A percentile compares a stretch with the other conserved stretches of the same genome.
phyloP scores from a whole-genome alignment of 2,797 vertebrate genomes.

The Knipowitschia caucasica region DNA sequence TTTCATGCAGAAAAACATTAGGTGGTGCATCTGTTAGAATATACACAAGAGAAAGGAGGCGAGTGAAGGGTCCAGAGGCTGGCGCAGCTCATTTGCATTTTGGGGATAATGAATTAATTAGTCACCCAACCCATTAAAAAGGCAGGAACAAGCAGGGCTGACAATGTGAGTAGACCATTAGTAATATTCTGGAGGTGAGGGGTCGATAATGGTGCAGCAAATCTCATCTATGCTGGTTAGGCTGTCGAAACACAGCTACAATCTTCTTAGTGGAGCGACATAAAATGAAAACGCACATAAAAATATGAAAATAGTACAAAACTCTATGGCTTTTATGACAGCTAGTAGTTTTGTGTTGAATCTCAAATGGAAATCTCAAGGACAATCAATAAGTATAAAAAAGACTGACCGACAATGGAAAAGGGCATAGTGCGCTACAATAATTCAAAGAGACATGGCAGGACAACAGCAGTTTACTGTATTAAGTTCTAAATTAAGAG shows the following conservation, averaged over 20 bases:
- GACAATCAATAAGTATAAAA: too few species aligned
- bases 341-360: too few species aligned
- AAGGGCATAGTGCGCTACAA: too few species aligned
- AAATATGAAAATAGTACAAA: not conserved
- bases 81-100: conserved; percentile 73
- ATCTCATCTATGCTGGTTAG: conserved; percentile 17
- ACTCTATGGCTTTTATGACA: too few species aligned
- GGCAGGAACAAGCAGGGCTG: conserved; percentile 54
- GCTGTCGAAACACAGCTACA: conserved; percentile 1
- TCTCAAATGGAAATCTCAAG: too few species aligned
- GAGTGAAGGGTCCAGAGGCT: conserved; percentile 43
- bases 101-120: conserved; percentile 77
- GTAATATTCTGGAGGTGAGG: conserved; percentile 43
- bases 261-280: not conserved
- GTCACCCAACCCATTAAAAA: conserved; percentile 69
- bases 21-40: conserved; percentile 22
- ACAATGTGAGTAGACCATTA: conserved; percentile 59
- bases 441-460: too few species aligned
- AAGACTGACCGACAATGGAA: too few species aligned
- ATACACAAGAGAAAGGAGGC: conserved; percentile 19
- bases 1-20: conserved; percentile 33
- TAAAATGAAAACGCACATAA: not conserved
- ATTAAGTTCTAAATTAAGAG: conserved; percentile 57
- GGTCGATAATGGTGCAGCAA: conserved; percentile 35
- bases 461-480: conserved; percentile 35